Evolutionary conservation across 2,113 vertebrate genomes (phyloP).

Genomic region (Bujurquina vittata): DNA sequence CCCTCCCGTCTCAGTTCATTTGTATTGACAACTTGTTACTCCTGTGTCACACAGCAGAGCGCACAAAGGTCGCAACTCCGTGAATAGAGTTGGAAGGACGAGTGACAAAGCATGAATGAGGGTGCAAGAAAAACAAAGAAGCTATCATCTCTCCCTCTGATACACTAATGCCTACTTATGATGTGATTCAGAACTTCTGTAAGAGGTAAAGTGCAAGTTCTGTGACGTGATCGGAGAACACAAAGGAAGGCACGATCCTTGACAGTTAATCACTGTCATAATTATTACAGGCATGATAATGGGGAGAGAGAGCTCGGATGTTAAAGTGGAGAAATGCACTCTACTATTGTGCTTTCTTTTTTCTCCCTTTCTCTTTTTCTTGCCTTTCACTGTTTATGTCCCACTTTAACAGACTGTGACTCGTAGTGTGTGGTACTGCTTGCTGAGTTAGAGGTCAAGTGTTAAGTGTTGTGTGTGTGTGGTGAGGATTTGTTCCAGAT

Average conservation of each 20-base stretch:
- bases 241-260: slow-evolving; percentile 47
- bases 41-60: slow-evolving; percentile 43
- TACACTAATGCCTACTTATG: slow-evolving; percentile 52
- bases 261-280: slow-evolving; percentile 60
- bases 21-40: slow-evolving; percentile 76
- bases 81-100: slow-evolving; percentile 55
- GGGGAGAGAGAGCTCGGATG: slow-evolving; percentile 51
- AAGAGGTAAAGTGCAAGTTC: slow-evolving; percentile 34
- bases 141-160: slow-evolving; percentile 52
- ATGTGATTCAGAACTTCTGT: slow-evolving; percentile 49
- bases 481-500: slow-evolving; percentile 68
- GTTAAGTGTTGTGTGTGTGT: slow-evolving; percentile 68
- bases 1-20: slow-evolving; percentile 62
- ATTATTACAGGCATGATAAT: slow-evolving; percentile 57
- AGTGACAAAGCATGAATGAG: slow-evolving; percentile 53
- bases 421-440: slow-evolving; percentile 58
- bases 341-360: background rate
- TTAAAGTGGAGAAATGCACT: slow-evolving; percentile 23
- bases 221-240: slow-evolving; percentile 35
- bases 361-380: slow-evolving; percentile 24
- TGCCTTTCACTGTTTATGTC: slow-evolving; percentile 41
- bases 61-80: slow-evolving; percentile 46
- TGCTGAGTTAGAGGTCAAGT: slow-evolving; percentile 71
- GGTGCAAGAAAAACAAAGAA: slow-evolving; percentile 16
- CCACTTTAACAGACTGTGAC: slow-evolving; percentile 32